Conservation (phyloP, 2,113 vertebrate species). For the Corythornis vintsioides region DNA sequence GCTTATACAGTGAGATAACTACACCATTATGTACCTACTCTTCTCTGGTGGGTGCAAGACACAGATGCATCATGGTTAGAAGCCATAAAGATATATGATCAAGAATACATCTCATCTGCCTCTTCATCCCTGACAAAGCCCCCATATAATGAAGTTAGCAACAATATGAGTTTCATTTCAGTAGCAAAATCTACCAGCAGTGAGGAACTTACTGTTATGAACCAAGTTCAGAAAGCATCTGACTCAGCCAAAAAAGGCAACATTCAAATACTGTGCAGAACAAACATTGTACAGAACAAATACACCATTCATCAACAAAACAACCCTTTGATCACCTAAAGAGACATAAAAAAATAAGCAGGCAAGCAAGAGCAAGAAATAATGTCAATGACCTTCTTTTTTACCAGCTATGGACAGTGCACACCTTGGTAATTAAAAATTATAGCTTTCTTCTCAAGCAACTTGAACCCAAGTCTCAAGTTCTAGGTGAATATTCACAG, state of each 20-base stretch:
- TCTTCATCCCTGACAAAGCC: not conserved
- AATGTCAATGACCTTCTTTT: not conserved
- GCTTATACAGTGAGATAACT: not conserved
- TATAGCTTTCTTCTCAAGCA: constrained; percentile 55
- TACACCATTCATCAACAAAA: constrained; percentile 10
- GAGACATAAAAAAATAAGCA: constrained; percentile 23
- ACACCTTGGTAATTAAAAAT: constrained; percentile 65
- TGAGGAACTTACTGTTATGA: not conserved
- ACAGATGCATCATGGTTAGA: not conserved
- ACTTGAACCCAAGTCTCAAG: constrained; percentile 51
- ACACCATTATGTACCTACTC: not conserved
- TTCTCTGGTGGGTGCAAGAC: not conserved
- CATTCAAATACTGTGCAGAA: not conserved
- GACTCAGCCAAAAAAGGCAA: not conserved
- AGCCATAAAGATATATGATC: not conserved
- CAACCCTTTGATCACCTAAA: constrained; percentile 17
- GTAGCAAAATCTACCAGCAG: not conserved
- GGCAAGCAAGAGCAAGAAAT: constrained; percentile 61
- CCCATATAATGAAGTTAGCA: not conserved
- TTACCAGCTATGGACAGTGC: constrained; percentile 4
- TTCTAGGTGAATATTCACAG: constrained; percentile 56
- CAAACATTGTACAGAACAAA: constrained; percentile 2
- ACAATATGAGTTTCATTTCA: not conserved
- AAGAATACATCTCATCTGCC: not conserved
- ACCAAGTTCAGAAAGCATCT: not conserved